A percentile compares a stretch with the other conserved stretches of the same genome.
Evolutionary conservation across 2,113 vertebrate genomes (phyloP).

Genomic region (Equus quagga): DNA sequence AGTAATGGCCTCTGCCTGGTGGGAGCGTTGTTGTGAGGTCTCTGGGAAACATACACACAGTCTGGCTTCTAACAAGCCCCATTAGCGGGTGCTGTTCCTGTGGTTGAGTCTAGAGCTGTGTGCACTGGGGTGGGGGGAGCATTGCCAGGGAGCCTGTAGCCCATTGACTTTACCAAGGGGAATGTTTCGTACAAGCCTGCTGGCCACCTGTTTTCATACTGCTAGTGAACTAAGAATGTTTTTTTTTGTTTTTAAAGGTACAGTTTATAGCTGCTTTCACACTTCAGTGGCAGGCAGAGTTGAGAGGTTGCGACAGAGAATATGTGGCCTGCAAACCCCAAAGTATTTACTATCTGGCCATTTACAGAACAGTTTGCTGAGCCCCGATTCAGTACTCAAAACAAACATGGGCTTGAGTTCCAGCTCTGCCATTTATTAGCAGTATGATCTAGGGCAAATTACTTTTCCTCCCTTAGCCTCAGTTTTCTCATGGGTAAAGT

Average conservation of each 20-base stretch:
- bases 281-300: neutral
- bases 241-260: neutral
- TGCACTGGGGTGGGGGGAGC: neutral
- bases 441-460: neutral
- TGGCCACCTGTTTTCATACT: neutral
- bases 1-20: neutral
- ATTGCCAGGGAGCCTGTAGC: neutral
- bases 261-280: neutral
- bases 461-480: slow-evolving; percentile 8
- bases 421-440: neutral
- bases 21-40: neutral
- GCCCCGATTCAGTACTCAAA: neutral
- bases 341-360: neutral
- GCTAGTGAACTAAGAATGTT: neutral
- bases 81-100: neutral
- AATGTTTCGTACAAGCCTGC: neutral
- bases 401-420: neutral
- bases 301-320: neutral
- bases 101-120: neutral
- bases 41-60: neutral
- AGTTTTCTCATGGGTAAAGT: slow-evolving; percentile 13
- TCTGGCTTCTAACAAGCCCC: neutral
- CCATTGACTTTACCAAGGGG: neutral
- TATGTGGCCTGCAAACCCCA: neutral
- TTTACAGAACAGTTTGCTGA: slow-evolving; percentile 33